Base-by-base conservation (phyloP, 2,797 vertebrate species). In the Peromyscus nudipes region DNA sequence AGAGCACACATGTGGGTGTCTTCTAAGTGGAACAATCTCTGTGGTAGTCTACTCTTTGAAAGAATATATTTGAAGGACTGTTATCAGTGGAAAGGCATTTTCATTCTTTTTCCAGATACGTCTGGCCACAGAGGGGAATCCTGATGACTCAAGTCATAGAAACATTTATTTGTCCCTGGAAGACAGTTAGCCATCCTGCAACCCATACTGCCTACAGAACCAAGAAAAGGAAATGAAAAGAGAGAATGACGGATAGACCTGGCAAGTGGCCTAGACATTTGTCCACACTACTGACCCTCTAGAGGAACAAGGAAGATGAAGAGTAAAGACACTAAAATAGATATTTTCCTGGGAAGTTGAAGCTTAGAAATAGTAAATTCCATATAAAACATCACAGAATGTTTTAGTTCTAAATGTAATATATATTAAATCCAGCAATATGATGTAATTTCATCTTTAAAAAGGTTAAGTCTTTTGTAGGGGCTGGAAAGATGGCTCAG, bases 111-210 rank as follows among this genome's bases (percentile, higher is more conserved):
- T 94, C 95, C 84, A 46, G 46, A 80, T 76, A 98, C 87, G 79
- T 97, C 57, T 96, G 60, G 94, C 94, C 97, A 84, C 92, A 96
- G 16, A 90, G 27, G 95, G 94, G 97, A 97, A 46, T 97, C 91
- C 96, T 46, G 73, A 82, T 95, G 95, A 89, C 95, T 95, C 73
- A 96, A 87, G 76, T 34, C 80, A 52, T 95, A 96, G 95, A 97
- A 97, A 97, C 11, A 43, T 62, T 95, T 57, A 83, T 10, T 88
- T 60, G 64, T 65, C 19, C 49, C 71, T 77, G 40, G 34, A 89
- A 95, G 40, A 64, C 31, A 34, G 17, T 19, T 88, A 77, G 90
- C 71, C 19, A 57, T 46, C 3, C 60, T 96, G 40, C 65, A 95
- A 92, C 82, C 92, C 97, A 98, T 62, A 8, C 0, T 31, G 67